Conservation (phyloP, 2,113 vertebrate genomes). For the Seriola quinqueradiata region DNA sequence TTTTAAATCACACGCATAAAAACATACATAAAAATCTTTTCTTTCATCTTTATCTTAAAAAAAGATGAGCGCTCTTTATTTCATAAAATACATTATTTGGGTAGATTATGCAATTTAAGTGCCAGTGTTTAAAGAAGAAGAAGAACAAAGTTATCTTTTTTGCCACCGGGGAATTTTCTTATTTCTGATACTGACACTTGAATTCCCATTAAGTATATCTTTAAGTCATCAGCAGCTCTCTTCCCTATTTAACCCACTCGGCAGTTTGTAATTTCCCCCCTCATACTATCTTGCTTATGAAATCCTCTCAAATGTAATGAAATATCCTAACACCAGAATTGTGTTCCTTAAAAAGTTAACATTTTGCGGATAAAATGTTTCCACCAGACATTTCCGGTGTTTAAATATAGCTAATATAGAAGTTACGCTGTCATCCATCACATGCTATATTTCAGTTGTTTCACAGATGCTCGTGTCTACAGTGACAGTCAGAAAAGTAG, state of each 20-base stretch:
- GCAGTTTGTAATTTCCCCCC: background rate
- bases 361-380: background rate
- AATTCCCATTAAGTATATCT: background rate
- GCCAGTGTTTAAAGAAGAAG: background rate
- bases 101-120: background rate
- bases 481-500: background rate
- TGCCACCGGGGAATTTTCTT: background rate
- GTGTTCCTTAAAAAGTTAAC: slow-evolving; percentile 21
- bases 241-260: background rate
- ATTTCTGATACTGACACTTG: background rate
- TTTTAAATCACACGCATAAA: background rate
- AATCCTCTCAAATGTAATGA: background rate
- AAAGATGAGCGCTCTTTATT: too few species aligned
- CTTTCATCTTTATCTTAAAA: background rate
- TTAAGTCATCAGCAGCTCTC: background rate
- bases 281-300: slow-evolving; percentile 17
- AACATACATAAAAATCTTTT: background rate
- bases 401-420: background rate
- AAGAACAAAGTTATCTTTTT: background rate
- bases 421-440: background rate
- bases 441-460: background rate
- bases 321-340: background rate
- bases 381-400: background rate
- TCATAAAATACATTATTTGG: background rate
- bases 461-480: background rate